Evolutionary conservation across 2,797 vertebrate species (phyloP).

Genomic region (Acanthurus leucopareius): DNA sequence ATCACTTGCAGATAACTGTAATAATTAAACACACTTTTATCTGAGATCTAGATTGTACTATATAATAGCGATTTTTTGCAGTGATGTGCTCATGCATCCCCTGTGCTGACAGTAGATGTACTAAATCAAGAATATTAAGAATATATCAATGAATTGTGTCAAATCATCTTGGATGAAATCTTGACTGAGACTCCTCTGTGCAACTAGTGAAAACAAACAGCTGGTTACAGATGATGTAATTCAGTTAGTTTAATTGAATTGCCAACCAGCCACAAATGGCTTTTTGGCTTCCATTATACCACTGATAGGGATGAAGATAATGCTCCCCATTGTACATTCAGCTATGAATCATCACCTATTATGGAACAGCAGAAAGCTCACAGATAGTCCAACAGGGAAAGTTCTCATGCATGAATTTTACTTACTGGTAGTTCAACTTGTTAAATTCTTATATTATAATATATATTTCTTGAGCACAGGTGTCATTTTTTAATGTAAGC

Average conservation of each 20-base stretch:
- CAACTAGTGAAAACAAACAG: neutral
- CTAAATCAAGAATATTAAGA: neutral
- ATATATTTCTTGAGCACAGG: too few species aligned
- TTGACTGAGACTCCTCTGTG: neutral
- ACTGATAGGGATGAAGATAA: too few species aligned
- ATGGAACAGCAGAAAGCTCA: neutral
- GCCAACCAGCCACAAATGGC: too few species aligned
- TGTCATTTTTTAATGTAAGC: neutral
- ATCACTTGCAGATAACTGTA: slow-evolving; percentile 55
- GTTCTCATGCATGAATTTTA: neutral
- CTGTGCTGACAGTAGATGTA: neutral
- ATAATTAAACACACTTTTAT: slow-evolving; percentile 18
- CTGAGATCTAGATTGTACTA: neutral
- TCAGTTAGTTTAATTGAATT: too few species aligned
- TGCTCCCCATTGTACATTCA: too few species aligned
- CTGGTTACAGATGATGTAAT: neutral
- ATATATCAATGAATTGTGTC: neutral
- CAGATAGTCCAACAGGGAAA: neutral
- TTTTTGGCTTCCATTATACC: too few species aligned
- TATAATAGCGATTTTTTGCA: neutral
- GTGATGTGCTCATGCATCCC: neutral
- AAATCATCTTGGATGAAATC: neutral
- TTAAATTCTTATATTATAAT: too few species aligned
- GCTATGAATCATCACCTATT: neutral
- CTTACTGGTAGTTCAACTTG: too few species aligned